A percentile compares a stretch with the other conserved stretches of the same genome.
Evolutionary conservation across 2,888 invertebrate species (phyloP).

Genomic region (Parasteatoda lunata): DNA sequence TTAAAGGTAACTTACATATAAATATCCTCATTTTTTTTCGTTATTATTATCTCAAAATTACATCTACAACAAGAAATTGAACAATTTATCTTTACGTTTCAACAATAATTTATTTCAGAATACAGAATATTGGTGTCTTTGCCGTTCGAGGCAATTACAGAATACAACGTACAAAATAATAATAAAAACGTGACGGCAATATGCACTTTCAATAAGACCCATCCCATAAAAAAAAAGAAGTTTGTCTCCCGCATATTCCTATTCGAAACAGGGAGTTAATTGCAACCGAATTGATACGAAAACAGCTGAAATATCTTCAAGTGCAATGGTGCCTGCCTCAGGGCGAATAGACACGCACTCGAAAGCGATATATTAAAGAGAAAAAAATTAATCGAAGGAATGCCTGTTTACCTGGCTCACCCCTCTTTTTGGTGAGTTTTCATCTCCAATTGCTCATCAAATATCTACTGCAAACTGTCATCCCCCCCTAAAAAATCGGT

Average conservation of each 20-base stretch:
- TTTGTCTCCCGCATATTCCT: slow-evolving; percentile 2
- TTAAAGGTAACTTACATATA: neutral
- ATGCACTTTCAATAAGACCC: neutral
- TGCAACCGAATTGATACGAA: neutral
- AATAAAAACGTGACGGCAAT: slow-evolving; percentile 2
- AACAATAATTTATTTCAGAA: neutral
- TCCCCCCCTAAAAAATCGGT: slow-evolving; percentile 24
- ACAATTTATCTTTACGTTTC: neutral
- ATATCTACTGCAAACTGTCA: slow-evolving; percentile 50
- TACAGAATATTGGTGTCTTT: neutral
- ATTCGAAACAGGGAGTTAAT: neutral
- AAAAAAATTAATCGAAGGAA: slow-evolving; percentile 53
- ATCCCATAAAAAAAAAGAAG: neutral
- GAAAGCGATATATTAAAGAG: neutral
- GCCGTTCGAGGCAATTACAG: neutral
- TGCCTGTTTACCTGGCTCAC: slow-evolving; percentile 50
- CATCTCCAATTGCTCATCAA: slow-evolving; percentile 62
- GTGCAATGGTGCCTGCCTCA: neutral
- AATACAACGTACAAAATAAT: neutral
- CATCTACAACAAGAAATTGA: neutral
- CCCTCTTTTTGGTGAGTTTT: slow-evolving; percentile 43
- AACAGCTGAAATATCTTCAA: slow-evolving; percentile 11
- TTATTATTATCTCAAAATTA: neutral
- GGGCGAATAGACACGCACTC: neutral
- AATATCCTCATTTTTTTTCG: neutral